Evolutionary conservation across 2,113 vertebrate species (phyloP).

Genomic region (Propithecus coquereli): DNA sequence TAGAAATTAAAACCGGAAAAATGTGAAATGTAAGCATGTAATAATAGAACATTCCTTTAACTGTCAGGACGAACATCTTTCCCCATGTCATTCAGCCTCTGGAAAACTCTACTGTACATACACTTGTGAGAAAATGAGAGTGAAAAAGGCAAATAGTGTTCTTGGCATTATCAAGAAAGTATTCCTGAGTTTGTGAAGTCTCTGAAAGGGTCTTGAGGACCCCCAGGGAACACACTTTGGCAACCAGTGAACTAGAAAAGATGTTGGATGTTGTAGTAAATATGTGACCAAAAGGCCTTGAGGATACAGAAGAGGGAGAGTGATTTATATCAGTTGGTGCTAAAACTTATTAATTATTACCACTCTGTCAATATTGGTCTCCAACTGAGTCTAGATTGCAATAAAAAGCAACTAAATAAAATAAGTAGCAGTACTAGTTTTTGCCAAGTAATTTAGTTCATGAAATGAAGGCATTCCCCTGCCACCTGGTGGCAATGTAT

Average conservation of each 20-base stretch:
- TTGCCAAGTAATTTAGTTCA: not conserved
- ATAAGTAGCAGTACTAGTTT: not conserved
- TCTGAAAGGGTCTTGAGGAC: not conserved
- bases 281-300: not conserved
- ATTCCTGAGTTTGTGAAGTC: not conserved
- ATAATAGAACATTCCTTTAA: not conserved
- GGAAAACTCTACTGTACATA: not conserved
- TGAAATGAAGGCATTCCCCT: slow-evolving; percentile 15
- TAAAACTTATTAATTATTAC: not conserved
- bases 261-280: not conserved
- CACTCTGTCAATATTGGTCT: not conserved
- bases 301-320: not conserved
- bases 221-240: not conserved
- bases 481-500: slow-evolving; percentile 35
- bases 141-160: not conserved
- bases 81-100: not conserved
- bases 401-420: not conserved
- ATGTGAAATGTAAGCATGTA: not conserved
- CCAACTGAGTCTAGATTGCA: not conserved
- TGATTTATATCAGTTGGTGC: not conserved
- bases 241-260: not conserved
- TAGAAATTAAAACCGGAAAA: not conserved
- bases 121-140: not conserved
- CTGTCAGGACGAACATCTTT: not conserved
- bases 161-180: not conserved